A percentile compares a stretch with the other conserved stretches of the same genome.
These are phyloP conservation scores for Albula goreensis DNA, from an alignment of 2,113 vertebrate species.

Conservation along the genomic window DNA sequence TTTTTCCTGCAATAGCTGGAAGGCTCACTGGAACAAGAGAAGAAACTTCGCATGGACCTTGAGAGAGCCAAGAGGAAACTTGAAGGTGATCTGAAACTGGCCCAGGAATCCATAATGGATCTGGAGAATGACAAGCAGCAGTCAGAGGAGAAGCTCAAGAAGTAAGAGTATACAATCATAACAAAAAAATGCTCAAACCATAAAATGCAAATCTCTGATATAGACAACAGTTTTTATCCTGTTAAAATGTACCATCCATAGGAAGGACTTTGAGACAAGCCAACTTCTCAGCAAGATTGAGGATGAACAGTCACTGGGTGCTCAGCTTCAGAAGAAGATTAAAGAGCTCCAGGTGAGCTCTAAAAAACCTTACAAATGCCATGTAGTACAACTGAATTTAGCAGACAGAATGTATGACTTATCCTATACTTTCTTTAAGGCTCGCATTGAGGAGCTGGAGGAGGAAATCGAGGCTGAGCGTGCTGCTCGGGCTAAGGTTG, in stretches of 20 bases:
- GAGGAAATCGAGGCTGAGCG: constrained; percentile 87
- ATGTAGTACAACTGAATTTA: not conserved
- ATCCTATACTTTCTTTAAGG: constrained; percentile 41
- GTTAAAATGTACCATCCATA: not conserved
- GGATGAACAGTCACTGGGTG: constrained; percentile 14
- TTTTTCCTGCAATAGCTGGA: constrained; percentile 68
- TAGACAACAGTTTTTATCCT: not conserved
- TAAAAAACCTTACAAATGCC: not conserved
- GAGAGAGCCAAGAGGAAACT: constrained; percentile 76
- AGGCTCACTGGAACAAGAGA: constrained; percentile 82
- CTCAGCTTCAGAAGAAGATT: constrained; percentile 23
- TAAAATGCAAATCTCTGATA: too few relatives aligned
- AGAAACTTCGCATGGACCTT: constrained; percentile 78
- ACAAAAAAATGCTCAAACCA: not conserved
- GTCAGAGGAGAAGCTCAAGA: constrained; percentile 76
- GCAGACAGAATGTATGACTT: not conserved
- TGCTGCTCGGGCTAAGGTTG: constrained; percentile 77
- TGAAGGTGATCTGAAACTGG: constrained; percentile 69
- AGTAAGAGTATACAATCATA: constrained; percentile 55
- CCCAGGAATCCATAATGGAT: constrained; percentile 78
- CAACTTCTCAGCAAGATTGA: constrained; percentile 17
- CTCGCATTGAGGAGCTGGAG: constrained; percentile 75
- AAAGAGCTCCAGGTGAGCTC: constrained; percentile 19
- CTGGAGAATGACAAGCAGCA: constrained; percentile 80
- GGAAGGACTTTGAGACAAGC: constrained; percentile 20